Evolutionary conservation across 1,140 invertebrate species (phyloP).

Genomic region (Microplitis demolitor): DNA sequence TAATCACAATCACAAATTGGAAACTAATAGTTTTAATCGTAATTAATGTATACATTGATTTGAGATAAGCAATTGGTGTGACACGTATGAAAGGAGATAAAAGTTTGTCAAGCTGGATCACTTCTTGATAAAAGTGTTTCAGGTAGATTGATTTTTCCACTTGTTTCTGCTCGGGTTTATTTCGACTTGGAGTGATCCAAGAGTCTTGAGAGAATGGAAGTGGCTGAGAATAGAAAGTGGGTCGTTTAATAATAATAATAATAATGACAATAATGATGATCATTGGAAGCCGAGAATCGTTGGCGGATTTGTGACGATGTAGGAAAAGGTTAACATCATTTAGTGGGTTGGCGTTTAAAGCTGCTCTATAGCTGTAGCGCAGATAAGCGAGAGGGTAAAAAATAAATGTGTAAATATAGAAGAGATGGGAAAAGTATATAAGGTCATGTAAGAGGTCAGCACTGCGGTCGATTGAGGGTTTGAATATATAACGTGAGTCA

Average conservation of each 20-base stretch:
- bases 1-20: no score
- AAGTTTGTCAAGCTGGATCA: background rate
- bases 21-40: no score
- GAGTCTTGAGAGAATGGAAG: conserved; percentile 14
- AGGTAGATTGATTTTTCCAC: conserved; percentile 5
- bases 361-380: no score
- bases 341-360: no score
- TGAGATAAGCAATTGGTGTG: background rate
- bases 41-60: no score
- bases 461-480: conserved; percentile 3
- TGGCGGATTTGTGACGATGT: background rate
- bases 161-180: background rate
- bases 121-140: conserved; percentile 3
- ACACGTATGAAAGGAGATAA: background rate
- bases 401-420: background rate
- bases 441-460: background rate
- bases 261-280: background rate
- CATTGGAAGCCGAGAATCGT: background rate
- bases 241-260: background rate
- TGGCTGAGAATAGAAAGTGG: conserved; percentile 19
- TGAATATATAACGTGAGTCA: conserved; percentile 12
- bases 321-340: background rate
- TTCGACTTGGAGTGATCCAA: background rate
- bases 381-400: background rate
- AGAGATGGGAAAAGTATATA: background rate